A percentile compares a stretch with the other conserved stretches of the same genome.
Conservation (phyloP, 2,888 invertebrate genomes). For the Pecten maximus region DNA sequence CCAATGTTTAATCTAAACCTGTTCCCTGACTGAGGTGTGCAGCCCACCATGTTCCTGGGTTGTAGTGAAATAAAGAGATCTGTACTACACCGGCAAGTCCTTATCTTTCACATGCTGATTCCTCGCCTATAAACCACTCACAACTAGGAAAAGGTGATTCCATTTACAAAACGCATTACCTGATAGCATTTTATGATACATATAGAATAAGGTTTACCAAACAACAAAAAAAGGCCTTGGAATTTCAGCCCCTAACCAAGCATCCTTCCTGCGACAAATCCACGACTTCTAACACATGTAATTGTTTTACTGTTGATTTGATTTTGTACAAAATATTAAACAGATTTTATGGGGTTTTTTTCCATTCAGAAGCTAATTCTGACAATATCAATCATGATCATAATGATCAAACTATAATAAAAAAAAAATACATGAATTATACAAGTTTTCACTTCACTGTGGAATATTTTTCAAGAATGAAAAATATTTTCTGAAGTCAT, state of each 20-base stretch:
- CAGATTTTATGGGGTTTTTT: too few relatives aligned
- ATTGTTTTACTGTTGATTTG: neutral
- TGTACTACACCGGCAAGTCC: neutral
- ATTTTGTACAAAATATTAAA: neutral
- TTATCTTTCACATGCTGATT: conserved; percentile 26
- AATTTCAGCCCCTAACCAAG: neutral
- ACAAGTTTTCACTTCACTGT: too few relatives aligned
- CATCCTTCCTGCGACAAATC: neutral
- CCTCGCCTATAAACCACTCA: conserved; percentile 3
- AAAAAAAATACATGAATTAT: too few relatives aligned
- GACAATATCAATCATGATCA: too few relatives aligned
- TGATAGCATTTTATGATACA: conserved; percentile 30
- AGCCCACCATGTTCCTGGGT: neutral
- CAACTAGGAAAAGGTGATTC: conserved; percentile 26
- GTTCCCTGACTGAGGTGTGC: neutral
- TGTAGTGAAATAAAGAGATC: neutral
- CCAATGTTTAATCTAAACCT: too few relatives aligned
- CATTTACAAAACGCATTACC: conserved; percentile 32
- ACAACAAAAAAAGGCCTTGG: neutral
- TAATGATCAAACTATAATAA: too few relatives aligned
- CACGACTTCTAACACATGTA: neutral
- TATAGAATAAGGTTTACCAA: neutral
- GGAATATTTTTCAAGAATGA: too few relatives aligned
- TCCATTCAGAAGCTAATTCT: too few relatives aligned
- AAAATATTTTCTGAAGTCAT: too few relatives aligned